Evolutionary conservation across 2,888 invertebrate genomes (phyloP).

Genomic region (Syrphus vitripennis): DNA sequence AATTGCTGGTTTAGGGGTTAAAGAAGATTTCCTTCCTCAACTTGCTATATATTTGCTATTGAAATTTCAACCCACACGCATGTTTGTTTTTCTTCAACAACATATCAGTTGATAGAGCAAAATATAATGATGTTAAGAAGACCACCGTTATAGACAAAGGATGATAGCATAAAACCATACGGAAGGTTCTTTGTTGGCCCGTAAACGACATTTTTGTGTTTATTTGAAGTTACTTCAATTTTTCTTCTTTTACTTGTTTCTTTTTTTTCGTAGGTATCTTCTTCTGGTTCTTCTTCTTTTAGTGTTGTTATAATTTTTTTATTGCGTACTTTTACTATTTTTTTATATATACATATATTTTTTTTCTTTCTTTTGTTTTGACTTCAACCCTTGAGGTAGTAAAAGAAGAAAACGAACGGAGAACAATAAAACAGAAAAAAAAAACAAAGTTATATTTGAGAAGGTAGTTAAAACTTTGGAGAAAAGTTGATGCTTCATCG

Average conservation of each 20-base stretch:
- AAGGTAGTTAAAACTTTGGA: constrained; percentile 5
- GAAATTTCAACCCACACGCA: constrained; percentile 42
- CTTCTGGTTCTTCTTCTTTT: neutral
- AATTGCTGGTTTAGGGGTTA: neutral
- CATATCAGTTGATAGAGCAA: constrained; percentile 40
- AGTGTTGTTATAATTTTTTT: constrained; percentile 22
- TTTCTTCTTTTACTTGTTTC: neutral
- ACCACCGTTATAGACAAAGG: constrained; percentile 22
- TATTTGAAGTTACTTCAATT: constrained; percentile 9
- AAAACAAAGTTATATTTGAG: neutral
- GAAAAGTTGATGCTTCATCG: neutral
- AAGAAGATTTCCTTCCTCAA: neutral
- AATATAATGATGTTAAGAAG: constrained; percentile 55
- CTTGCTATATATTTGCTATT: neutral
- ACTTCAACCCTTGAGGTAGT: neutral
- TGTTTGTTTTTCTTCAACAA: constrained; percentile 43
- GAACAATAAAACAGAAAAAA: neutral
- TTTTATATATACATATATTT: neutral
- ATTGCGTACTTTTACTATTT: constrained; percentile 3
- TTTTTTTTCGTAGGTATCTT: neutral
- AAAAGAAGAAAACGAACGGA: neutral
- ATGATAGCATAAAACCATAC: constrained; percentile 16
- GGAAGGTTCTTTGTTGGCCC: constrained; percentile 39
- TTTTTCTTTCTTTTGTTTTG: neutral
- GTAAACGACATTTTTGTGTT: constrained; percentile 46